These are phyloP conservation scores for Larimichthys polyactis DNA, from an alignment of 2,113 vertebrate species.

Conservation along the genomic window DNA sequence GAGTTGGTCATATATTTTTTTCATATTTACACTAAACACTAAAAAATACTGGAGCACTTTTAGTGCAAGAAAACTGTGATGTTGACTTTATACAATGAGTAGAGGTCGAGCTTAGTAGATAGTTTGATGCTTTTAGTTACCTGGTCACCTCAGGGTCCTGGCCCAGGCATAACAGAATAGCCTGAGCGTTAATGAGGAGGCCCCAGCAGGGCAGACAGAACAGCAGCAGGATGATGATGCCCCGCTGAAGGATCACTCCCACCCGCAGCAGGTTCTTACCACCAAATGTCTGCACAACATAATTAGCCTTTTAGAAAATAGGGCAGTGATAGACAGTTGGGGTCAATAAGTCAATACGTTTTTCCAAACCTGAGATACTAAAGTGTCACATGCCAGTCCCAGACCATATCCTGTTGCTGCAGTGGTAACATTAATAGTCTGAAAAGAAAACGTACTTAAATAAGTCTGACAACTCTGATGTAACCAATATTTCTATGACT, in stretches of 20 bases:
- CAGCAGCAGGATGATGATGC: slow-evolving; percentile 88
- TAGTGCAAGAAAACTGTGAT: too few species aligned
- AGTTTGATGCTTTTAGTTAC: slow-evolving; percentile 76
- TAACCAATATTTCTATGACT: slow-evolving; percentile 5
- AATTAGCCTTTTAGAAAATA: slow-evolving; percentile 10
- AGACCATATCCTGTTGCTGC: slow-evolving; percentile 89
- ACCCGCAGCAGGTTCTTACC: slow-evolving; percentile 88
- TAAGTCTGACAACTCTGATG: background rate
- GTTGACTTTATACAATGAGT: background rate
- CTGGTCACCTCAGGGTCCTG: slow-evolving; percentile 90
- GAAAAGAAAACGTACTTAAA: slow-evolving; percentile 47
- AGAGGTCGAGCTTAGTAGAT: background rate
- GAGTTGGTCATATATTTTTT: too few species aligned
- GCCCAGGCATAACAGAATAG: slow-evolving; percentile 85
- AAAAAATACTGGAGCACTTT: background rate
- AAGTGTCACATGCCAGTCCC: slow-evolving; percentile 90
- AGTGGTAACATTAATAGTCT: slow-evolving; percentile 91
- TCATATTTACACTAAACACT: background rate
- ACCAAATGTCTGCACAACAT: slow-evolving; percentile 87
- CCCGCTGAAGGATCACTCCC: slow-evolving; percentile 91
- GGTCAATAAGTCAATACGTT: background rate
- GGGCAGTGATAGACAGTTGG: background rate
- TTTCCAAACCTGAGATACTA: slow-evolving; percentile 92
- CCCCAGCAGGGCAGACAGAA: slow-evolving; percentile 95
- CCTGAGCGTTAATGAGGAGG: slow-evolving; percentile 89